Evolutionary conservation across 2,797 vertebrate genomes (phyloP).

Genomic region (Galaxias olidus): DNA sequence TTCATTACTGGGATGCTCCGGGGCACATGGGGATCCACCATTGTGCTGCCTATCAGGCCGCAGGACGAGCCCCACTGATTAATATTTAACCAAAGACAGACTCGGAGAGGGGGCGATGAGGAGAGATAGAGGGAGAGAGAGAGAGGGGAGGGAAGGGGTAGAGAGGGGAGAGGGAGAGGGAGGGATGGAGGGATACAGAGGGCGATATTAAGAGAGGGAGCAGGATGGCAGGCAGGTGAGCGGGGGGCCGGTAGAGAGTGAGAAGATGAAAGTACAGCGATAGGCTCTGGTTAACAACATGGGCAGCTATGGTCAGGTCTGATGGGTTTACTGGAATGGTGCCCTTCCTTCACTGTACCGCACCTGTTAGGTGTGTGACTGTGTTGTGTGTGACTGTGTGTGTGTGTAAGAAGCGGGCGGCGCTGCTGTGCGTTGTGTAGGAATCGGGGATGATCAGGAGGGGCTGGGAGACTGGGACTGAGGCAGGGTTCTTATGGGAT

Average conservation of each 20-base stretch:
- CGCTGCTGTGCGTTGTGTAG: conserved; percentile 23
- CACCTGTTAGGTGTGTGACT: no score
- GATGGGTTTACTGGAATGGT: no score
- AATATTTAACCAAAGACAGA: conserved; percentile 76
- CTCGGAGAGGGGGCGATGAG: conserved; percentile 59
- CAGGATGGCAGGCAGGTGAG: no score
- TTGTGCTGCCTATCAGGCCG: conserved; percentile 70
- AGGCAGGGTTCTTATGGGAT: conserved; percentile 53
- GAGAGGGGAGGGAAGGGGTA: conserved; percentile 56
- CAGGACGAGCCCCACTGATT: conserved; percentile 73
- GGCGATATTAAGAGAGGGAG: conserved; percentile 15
- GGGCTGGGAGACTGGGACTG: conserved; percentile 18
- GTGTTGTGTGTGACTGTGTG: no score
- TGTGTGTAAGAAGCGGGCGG: no score
- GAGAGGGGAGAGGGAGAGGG: conserved; percentile 5
- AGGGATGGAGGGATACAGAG: conserved; percentile 16
- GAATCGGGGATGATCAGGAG: conserved; percentile 46
- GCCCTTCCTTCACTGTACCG: no score
- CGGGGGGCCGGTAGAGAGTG: conserved; percentile 28
- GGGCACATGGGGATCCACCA: conserved; percentile 66
- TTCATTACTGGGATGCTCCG: conserved; percentile 65
- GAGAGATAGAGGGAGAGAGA: conserved; percentile 52
- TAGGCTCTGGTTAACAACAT: background rate
- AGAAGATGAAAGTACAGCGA: background rate
- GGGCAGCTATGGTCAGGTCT: background rate